Base-by-base conservation (phyloP, 2,888 invertebrate genomes). In the Tortricodes alternella region DNA sequence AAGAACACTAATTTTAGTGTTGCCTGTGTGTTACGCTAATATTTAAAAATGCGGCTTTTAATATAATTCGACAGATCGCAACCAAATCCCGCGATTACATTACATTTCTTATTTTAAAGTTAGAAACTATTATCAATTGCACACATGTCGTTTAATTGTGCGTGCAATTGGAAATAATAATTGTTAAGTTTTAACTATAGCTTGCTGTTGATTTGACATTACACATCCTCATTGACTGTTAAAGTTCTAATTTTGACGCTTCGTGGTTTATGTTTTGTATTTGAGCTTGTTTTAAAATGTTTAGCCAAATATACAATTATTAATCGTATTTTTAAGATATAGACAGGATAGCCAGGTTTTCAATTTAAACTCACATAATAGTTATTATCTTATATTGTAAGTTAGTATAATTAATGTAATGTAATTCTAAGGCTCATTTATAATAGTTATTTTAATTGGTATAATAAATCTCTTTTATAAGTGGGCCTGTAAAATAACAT, bases 261-360 rank as follows among this genome's bases (percentile, higher is more conserved):
- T 89, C 63, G 72, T 86, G 70, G 74, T 79, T 86, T 88, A 44
- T 49, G 79, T 88, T 83, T 64, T 71, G 63, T 72, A 72, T 79
- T 72, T 57, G 60, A 62, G 78, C 83, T 87, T 85, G 80, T 83
- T 87, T 77, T 71, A 72, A 72, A 65, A 80, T 82, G 78, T 76
- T 79, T 89, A 89, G 89, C 75, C 78, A 89, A 89, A 89, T 90
- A 89, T 90, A 90, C 86, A 78, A 79, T 87, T 84, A 80, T 85
- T 79, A 78, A 67, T 77, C 82, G 77, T 89, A 87, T 78, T 76
- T 50, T 73, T 89, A 85, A 89, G 82, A 60, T 48, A 74, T 91
- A 91, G 90, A 76, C 91, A 91, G 74, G 90, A 91, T 91, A 91
- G 87, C 85, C 90, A 89, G 88, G 91, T 89, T 91, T 91, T 91